A percentile compares a stretch with the other conserved stretches of the same genome.
Evolutionary conservation across 1,140 invertebrate genomes (phyloP).

Genomic region (Cotesia vestalis): DNA sequence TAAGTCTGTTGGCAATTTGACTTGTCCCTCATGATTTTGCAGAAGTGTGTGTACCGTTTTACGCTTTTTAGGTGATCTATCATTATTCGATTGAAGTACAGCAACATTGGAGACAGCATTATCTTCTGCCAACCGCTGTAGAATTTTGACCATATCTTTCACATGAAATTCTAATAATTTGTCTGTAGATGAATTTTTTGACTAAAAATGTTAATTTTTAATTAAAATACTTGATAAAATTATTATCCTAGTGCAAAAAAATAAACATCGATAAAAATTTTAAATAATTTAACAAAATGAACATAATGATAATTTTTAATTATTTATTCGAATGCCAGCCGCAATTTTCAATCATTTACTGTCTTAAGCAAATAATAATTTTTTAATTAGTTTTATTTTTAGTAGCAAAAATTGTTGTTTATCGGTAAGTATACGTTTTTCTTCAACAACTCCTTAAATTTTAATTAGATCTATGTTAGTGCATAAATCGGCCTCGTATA

Average conservation of each 20-base stretch:
- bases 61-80: slow-evolving; percentile 44
- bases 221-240: too few relatives aligned
- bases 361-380: too few relatives aligned
- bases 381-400: not conserved
- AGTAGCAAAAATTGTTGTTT: slow-evolving; percentile 26
- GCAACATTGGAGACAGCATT: slow-evolving; percentile 44
- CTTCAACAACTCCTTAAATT: too few relatives aligned
- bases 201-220: slow-evolving; percentile 41
- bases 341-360: too few relatives aligned
- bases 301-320: too few relatives aligned
- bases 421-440: too few relatives aligned
- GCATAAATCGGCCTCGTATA: too few relatives aligned
- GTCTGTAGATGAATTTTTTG: slow-evolving; percentile 64
- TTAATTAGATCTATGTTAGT: too few relatives aligned
- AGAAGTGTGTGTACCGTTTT: slow-evolving; percentile 51
- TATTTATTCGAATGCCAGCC: not conserved
- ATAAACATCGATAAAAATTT: too few relatives aligned
- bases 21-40: slow-evolving; percentile 41
- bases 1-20: slow-evolving; percentile 46
- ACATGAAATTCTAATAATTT: slow-evolving; percentile 69
- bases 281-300: too few relatives aligned
- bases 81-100: slow-evolving; percentile 34
- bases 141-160: slow-evolving; percentile 69
- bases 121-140: slow-evolving; percentile 67
- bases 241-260: too few relatives aligned